phyloP scores from a whole-genome alignment of 1,140 invertebrate genomes.

The Ladona fulva region DNA sequence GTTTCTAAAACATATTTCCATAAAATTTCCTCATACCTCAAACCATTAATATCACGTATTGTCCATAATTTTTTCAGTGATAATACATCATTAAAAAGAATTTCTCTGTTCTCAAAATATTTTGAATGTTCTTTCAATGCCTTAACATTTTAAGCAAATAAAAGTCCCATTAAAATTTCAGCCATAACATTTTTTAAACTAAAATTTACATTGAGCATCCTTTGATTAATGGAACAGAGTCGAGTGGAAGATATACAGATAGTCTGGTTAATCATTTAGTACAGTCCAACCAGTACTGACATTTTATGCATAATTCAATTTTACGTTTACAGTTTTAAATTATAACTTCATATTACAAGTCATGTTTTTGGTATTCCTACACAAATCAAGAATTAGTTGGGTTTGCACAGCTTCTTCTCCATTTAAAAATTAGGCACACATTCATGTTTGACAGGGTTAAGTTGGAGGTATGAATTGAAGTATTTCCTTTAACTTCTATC shows the following conservation, averaged over 20 bases:
- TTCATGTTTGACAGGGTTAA: not conserved
- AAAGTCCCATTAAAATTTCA: not conserved
- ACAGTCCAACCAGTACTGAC: not conserved
- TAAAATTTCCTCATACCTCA: not conserved
- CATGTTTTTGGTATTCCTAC: not conserved
- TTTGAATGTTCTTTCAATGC: not conserved
- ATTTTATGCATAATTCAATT: not conserved
- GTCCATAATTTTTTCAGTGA: not conserved
- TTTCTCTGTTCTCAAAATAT: not conserved
- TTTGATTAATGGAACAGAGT: slow-evolving; percentile 1
- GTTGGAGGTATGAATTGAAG: not conserved
- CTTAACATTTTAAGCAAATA: not conserved
- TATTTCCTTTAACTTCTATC: not conserved
- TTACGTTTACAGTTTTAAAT: not conserved
- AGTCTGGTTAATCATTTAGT: not conserved
- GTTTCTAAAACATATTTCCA: not conserved
- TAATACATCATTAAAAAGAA: not conserved
- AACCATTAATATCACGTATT: not conserved
- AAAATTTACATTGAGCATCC: not conserved
- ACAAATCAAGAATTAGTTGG: not conserved
- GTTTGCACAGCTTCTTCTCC: not conserved
- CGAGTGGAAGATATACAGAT: not conserved
- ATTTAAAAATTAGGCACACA: not conserved
- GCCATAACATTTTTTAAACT: not conserved
- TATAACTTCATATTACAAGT: not conserved